A percentile compares a stretch with the other conserved stretches of the same genome.
phyloP scores from a whole-genome alignment of 2,888 invertebrate genomes.

The Disparrhopalites patrizii region DNA sequence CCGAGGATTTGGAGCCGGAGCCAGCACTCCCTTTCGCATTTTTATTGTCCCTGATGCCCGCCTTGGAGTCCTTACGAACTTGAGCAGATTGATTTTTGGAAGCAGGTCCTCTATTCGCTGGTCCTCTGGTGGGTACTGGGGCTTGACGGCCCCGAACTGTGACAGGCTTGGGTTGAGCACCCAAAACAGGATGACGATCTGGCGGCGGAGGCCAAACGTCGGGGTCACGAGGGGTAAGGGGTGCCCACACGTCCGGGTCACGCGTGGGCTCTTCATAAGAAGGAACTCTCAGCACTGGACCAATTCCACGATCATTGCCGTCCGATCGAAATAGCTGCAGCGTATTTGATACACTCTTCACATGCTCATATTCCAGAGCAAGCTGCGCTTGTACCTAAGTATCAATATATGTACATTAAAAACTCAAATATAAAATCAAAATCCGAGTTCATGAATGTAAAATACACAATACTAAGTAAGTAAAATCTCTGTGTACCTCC shows the following conservation, averaged over 20 bases:
- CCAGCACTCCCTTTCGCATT: not conserved
- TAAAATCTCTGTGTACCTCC: conserved; percentile 62
- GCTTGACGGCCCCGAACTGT: conserved; percentile 21
- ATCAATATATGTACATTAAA: not conserved
- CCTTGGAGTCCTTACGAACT: conserved; percentile 16
- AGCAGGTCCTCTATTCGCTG: conserved; percentile 17
- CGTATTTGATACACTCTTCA: conserved; percentile 75
- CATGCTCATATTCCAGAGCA: conserved; percentile 81
- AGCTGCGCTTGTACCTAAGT: conserved; percentile 80
- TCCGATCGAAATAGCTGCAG: conserved; percentile 72
- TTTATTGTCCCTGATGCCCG: conserved; percentile 9
- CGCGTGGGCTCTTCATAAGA: conserved; percentile 62
- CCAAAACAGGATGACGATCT: conserved; percentile 72
- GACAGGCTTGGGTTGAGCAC: conserved; percentile 27
- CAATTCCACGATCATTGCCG: conserved; percentile 50
- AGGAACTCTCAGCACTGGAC: conserved; percentile 48
- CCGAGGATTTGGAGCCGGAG: conserved; percentile 23
- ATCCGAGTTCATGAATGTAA: conserved; percentile 1
- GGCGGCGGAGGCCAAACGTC: conserved; percentile 57
- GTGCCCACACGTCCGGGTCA: conserved; percentile 76
- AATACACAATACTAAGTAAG: too few relatives aligned
- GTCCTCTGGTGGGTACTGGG: conserved; percentile 7
- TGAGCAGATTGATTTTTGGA: conserved; percentile 18
- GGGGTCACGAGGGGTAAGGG: conserved; percentile 58
- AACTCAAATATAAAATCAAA: too few relatives aligned